Base-by-base conservation (phyloP, 2,113 vertebrate species). In the Noctilio leporinus region DNA sequence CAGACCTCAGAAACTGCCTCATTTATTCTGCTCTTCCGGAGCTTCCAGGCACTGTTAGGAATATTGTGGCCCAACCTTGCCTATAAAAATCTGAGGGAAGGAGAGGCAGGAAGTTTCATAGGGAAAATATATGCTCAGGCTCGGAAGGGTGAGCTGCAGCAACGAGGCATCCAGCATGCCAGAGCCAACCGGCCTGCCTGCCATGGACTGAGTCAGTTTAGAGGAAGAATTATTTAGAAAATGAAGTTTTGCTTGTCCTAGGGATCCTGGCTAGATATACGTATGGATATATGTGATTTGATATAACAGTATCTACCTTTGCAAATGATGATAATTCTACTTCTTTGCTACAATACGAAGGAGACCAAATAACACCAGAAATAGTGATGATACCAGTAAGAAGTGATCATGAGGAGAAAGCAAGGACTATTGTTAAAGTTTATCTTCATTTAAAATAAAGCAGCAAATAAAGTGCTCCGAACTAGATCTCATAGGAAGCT, bases 381-480 rank as follows among this genome's bases (percentile, higher is more conserved):
- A 72, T 38, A 93, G 92, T 88, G 76, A 86, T 96, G 65, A 67
- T 91, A 76, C 49, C 43, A 95, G 86, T 24, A 93, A 81, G 64
- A 88, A 89, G 40, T 24, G 43, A 64, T 84, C 38, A 1, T 64
- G 51, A 95, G 57, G 91, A 89, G 73, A 87, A 95, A 95, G 20
- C 89, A 93, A 95, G 33, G 57, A 83, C 91, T 92, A 92, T 38
- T 88, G 35, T 43, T 96, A 88, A 98, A 98, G 94, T 98, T 96
- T 85, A 12, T 0, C 0, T 43, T 95, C n/a, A 88, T 93, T 93
- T 67, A 59, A 88, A 97, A 96, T 96, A 96, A 96, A 91, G 64
- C 93, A 95, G 64, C 30, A 92, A 91, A 87, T 67, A 72, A 77
- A 80, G 70, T 95, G 69, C n/a, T 89, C 57, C 76, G 86, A 76